phyloP scores from a whole-genome alignment of 2,797 vertebrate genomes.

The Neosalanx taihuensis region DNA sequence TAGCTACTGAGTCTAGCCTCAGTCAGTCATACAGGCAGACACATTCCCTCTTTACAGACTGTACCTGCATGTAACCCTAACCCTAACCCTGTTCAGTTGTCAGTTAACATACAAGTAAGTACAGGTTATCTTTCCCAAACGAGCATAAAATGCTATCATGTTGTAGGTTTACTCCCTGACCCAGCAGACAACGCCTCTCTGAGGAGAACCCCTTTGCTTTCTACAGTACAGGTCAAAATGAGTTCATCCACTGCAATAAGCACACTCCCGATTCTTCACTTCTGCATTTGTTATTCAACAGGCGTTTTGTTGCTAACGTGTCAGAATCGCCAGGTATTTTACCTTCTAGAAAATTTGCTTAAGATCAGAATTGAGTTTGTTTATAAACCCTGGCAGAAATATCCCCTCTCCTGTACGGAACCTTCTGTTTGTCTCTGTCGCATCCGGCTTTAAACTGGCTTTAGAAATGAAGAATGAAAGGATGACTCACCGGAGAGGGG shows the following conservation, averaged over 20 bases:
- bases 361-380: slow-evolving; percentile 60
- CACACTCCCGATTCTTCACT: slow-evolving; percentile 25
- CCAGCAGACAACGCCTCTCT: slow-evolving; percentile 32
- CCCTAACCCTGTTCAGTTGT: slow-evolving; percentile 3
- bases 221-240: slow-evolving; percentile 15
- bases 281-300: slow-evolving; percentile 37
- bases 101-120: slow-evolving; percentile 17
- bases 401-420: slow-evolving; percentile 35
- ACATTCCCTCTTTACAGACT: not conserved
- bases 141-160: slow-evolving; percentile 15
- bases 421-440: slow-evolving; percentile 39
- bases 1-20: not conserved
- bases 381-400: slow-evolving; percentile 58
- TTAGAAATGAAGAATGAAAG: slow-evolving; percentile 66
- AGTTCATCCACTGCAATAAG: slow-evolving; percentile 12
- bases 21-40: slow-evolving; percentile 11
- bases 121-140: slow-evolving; percentile 28
- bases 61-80: slow-evolving; percentile 2
- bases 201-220: slow-evolving; percentile 14
- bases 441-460: slow-evolving; percentile 50
- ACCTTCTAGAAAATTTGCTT: slow-evolving; percentile 57
- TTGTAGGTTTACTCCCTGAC: slow-evolving; percentile 39
- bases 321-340: slow-evolving; percentile 46
- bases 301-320: slow-evolving; percentile 52
- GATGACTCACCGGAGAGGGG: slow-evolving; percentile 49